Base-by-base conservation (phyloP, 2,797 vertebrate species). In the Odontamblyopus rebecca region DNA sequence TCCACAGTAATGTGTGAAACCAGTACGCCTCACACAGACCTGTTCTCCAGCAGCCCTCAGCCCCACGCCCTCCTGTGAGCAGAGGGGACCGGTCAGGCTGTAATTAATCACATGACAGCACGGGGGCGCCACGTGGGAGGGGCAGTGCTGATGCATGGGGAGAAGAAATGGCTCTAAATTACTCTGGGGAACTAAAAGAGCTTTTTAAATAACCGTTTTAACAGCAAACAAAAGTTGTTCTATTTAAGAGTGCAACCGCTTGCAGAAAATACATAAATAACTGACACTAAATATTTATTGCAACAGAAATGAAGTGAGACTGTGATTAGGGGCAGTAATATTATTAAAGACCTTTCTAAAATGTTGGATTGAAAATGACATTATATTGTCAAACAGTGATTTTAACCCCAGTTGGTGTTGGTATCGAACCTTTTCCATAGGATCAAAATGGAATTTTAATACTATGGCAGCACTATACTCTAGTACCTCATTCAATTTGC, bases 11-110 rank as follows among this genome's bases (percentile, higher is more conserved):
- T 91, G 85, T 85, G 84, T 87, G 91, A 89, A 72, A 82, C 77
- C 76, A 79, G 86, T 82, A 80, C 81, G 81, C 87, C 87, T 73
- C 88, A 88, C 83, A 70, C 77, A 23, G 75, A 50, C 78, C 84
- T 88, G 86, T 85, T 91, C 88, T 89, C 88, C 80, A 82, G 92
- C 93, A 91, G 90, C 91, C 92, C 93, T 93, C 91, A 92, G 89
- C 88, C 91, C 87, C 86, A 86, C 73, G 75, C 86, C 89, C 88
- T 81, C 92, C 86, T 90, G 89, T 90, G 86, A 89, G 87, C 82
- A 87, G 85, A 89, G 86, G 90, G 84, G 91, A 93, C 92, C 89
- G 84, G 86, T 82, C 69, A 78, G 74, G 73, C 56, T 82, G 82
- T 80, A 85, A 89, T 91, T 90, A 90, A 88, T 91, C 89, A 90